Evolutionary conservation across 2,888 invertebrate species (phyloP).

Genomic region (Lumbricus terrestris): DNA sequence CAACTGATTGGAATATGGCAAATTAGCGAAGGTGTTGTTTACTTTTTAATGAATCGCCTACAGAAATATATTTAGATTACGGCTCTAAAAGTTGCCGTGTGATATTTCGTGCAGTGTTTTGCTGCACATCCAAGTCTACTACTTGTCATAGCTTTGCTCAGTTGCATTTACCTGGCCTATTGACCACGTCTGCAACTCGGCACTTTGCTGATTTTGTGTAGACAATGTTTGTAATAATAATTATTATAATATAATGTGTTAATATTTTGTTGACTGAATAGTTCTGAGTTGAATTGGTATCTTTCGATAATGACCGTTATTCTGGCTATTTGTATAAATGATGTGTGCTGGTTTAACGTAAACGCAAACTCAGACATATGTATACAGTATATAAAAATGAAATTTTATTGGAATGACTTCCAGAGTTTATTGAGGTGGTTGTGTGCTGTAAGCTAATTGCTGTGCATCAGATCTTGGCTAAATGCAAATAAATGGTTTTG

Average conservation of each 20-base stretch:
- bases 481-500: constrained; percentile 3
- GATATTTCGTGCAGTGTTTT: background rate
- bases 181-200: background rate
- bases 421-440: constrained; percentile 3
- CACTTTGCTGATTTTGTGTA: background rate
- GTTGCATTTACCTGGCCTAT: background rate
- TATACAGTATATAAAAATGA: background rate
- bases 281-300: background rate
- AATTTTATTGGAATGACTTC: constrained; percentile 3
- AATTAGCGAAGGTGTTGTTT: too few relatives aligned
- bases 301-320: background rate
- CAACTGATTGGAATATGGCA: too few relatives aligned
- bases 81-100: background rate
- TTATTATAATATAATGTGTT: background rate
- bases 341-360: background rate
- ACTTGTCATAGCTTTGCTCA: background rate
- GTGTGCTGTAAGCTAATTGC: background rate
- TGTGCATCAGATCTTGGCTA: background rate
- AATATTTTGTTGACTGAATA: background rate
- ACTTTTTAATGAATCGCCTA: background rate
- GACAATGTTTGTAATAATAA: background rate
- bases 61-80: background rate
- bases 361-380: constrained; percentile 3
- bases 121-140: background rate
- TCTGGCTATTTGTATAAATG: background rate